Base-by-base conservation (phyloP, 2,888 invertebrate species). In the Troides helena region DNA sequence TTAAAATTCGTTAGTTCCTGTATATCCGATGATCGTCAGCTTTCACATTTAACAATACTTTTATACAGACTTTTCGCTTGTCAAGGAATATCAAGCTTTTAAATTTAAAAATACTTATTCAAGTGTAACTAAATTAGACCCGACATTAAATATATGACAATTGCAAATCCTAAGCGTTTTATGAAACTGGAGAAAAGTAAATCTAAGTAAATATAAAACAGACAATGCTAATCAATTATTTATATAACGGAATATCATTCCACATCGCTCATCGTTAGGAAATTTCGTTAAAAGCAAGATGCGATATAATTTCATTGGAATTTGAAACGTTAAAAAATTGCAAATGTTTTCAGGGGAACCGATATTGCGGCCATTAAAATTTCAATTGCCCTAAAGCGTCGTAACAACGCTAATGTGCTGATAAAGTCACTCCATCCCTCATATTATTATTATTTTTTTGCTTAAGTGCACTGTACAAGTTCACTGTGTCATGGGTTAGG, bases 381-480 rank as follows among this genome's bases (percentile, higher is more conserved):
- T 69, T 65, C 69, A 69, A 65, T 69, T 69, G 65, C 69, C 61
- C 57, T 61, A 46, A 69, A 62, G 61, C 14, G 69, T 69, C 65
- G 65, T 69, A 62, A 69, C 62, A n/a, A 62, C 50, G 62, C 57
- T 69, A 65, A 65, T 69, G 69, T 57, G 61, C 43, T 69, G 61
- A 57, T 62, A 65, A 65, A 69, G 65, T 10, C 60, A 67, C 39
- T 53, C 25, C 53, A 50, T 25, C 39, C 18, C 60, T 61, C 43
- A 69, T 61, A 64, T 60, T 64, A 53, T 60, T 64, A 53, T 30
- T n/a, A 53, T 60, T 68, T 69, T 65, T 61, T 65, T 65, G 39
- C 21, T 17, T n/a, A 1, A 53, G 50, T 57, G 57, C 57, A 57
- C 53, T 53, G 18, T 18, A 53, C 18, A 17, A n/a, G 53, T 53